A percentile compares a stretch with the other conserved stretches of the same genome.
Conservation (phyloP, 2,113 vertebrate species). For the Xiphias gladius region DNA sequence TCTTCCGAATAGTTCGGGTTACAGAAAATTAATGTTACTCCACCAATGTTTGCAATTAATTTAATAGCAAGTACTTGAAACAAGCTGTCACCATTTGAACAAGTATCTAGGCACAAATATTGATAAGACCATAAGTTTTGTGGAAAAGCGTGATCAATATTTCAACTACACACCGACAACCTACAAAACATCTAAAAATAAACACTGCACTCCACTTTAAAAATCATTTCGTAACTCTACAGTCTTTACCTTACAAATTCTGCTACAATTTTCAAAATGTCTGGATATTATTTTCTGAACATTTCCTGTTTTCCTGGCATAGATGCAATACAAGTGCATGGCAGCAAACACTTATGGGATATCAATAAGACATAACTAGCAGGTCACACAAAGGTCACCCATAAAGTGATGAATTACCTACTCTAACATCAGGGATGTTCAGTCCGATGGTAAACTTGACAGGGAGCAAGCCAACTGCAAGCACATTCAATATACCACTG, state of each 20-base stretch:
- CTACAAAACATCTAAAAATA: constrained; percentile 3
- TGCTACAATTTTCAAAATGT: not conserved
- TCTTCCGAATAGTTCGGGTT: constrained; percentile 6
- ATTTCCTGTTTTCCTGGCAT: not conserved
- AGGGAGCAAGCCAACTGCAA: not conserved
- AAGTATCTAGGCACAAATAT: constrained; percentile 33
- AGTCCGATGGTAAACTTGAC: not conserved
- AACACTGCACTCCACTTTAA: not conserved
- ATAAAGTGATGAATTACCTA: constrained; percentile 37
- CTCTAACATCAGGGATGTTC: not conserved
- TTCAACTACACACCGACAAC: constrained; percentile 9
- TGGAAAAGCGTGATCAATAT: constrained; percentile 22
- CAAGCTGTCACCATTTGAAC: constrained; percentile 6
- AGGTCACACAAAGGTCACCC: constrained; percentile 29
- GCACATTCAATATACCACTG: not conserved
- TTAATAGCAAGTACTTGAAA: constrained; percentile 21
- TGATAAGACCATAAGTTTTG: constrained; percentile 17
- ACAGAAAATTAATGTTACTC: constrained; percentile 1
- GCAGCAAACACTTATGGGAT: constrained; percentile 20
- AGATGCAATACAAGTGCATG: not conserved
- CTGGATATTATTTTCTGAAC: not conserved
- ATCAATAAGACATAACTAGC: constrained; percentile 56
- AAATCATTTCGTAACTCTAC: not conserved
- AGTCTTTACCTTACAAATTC: not conserved
- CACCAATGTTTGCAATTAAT: constrained; percentile 20